These are phyloP conservation scores for Amblyjoppa proteus DNA, from an alignment of 2,888 invertebrate species.

Conservation along the genomic window DNA sequence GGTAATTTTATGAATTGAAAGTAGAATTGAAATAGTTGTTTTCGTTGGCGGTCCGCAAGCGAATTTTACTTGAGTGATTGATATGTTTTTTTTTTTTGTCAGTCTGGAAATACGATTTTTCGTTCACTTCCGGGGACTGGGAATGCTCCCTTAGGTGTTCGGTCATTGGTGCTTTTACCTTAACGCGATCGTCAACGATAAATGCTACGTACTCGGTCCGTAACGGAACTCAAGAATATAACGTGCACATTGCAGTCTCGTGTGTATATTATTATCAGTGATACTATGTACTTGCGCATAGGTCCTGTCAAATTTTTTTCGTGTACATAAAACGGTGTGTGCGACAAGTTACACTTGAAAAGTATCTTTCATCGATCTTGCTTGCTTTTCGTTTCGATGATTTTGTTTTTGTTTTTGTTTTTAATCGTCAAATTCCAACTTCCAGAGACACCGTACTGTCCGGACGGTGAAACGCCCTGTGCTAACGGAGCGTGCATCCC, in stretches of 20 bases:
- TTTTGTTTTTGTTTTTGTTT: slow-evolving; percentile 15
- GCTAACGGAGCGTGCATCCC: slow-evolving; percentile 87
- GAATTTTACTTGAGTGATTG: no score
- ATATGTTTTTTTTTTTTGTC: no score
- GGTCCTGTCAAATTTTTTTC: slow-evolving; percentile 15
- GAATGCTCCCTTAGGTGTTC: no score
- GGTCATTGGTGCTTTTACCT: no score
- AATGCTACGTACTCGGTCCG: not conserved
- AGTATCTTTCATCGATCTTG: not conserved
- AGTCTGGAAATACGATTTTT: no score
- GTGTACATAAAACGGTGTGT: slow-evolving; percentile 45
- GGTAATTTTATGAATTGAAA: no score
- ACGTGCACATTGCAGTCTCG: slow-evolving; percentile 68
- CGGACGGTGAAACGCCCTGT: slow-evolving; percentile 86
- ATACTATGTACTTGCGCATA: slow-evolving; percentile 40
- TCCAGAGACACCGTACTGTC: slow-evolving; percentile 76
- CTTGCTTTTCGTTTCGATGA: not conserved
- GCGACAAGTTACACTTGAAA: not conserved
- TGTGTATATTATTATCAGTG: slow-evolving; percentile 25
- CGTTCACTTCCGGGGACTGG: no score
- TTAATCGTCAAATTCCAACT: slow-evolving; percentile 49
- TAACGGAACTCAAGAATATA: not conserved
- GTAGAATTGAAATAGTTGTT: no score
- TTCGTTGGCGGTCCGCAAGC: no score
- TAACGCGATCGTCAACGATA: slow-evolving; percentile 30